phyloP scores from a whole-genome alignment of 2,888 invertebrate genomes.

The Sturmia bella region DNA sequence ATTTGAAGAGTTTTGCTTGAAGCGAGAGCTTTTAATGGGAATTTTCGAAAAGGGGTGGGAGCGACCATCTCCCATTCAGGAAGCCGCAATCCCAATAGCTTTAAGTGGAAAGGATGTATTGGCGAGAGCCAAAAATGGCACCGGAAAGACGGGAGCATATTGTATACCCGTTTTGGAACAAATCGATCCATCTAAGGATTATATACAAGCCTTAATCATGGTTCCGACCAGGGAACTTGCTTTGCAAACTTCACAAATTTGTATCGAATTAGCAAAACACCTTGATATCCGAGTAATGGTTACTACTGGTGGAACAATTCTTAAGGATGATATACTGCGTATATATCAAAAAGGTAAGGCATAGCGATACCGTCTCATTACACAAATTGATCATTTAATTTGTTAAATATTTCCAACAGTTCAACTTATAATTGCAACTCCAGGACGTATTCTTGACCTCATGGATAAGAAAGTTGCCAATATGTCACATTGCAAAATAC shows the following conservation, averaged over 20 bases:
- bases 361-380: background rate
- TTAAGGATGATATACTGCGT: slow-evolving; percentile 99
- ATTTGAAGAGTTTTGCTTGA: slow-evolving; percentile 99
- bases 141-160: slow-evolving; percentile 99
- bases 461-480: slow-evolving; percentile 98
- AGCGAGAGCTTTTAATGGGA: slow-evolving; percentile 98
- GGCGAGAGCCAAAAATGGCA: slow-evolving; percentile 99
- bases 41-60: slow-evolving; percentile 99
- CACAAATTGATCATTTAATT: slow-evolving; percentile 35
- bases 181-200: slow-evolving; percentile 93
- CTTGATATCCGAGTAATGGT: slow-evolving; percentile 99
- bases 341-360: slow-evolving; percentile 95
- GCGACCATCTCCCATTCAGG: slow-evolving; percentile 99
- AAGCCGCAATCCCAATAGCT: slow-evolving; percentile 99
- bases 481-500: slow-evolving; percentile 97
- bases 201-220: slow-evolving; percentile 98
- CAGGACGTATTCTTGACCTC: slow-evolving; percentile 99
- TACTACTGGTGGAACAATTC: slow-evolving; percentile 98
- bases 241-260: slow-evolving; percentile 99
- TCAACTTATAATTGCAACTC: slow-evolving; percentile 99
- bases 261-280: slow-evolving; percentile 99
- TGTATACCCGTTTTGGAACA: slow-evolving; percentile 99
- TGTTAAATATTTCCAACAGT: slow-evolving; percentile 84
- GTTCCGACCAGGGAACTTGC: slow-evolving; percentile 99
- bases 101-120: slow-evolving; percentile 98